phyloP scores from a whole-genome alignment of 2,888 invertebrate genomes.

The Ennomos quercinarius region DNA sequence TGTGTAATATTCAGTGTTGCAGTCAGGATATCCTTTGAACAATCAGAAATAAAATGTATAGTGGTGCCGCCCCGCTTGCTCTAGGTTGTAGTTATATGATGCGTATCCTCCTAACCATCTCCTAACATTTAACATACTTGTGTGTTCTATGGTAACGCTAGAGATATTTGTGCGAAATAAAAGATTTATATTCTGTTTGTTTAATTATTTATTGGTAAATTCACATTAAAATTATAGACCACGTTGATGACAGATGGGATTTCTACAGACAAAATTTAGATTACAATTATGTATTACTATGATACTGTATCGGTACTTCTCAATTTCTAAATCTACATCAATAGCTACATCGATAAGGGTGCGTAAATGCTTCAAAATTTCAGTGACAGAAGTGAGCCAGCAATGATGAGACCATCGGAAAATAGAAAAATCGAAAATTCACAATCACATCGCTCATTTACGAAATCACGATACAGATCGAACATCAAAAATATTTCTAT shows the following conservation, averaged over 20 bases:
- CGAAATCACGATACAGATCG: conserved; percentile 79
- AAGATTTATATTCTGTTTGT: conserved; percentile 61
- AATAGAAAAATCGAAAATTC: conserved; percentile 74
- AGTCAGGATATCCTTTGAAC: no score
- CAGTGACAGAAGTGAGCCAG: conserved; percentile 69
- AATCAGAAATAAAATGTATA: no score
- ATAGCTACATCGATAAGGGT: conserved; percentile 78
- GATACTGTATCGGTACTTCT: conserved; percentile 82
- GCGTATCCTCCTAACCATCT: no score
- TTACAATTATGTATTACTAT: conserved; percentile 70
- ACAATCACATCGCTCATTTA: conserved; percentile 71
- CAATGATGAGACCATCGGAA: conserved; percentile 68
- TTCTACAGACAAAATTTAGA: conserved; percentile 80
- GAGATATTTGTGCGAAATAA: conserved; percentile 30
- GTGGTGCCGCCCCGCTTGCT: no score
- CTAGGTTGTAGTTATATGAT: no score
- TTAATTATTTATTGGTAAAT: conserved; percentile 82
- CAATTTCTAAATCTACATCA: conserved; percentile 80
- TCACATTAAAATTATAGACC: conserved; percentile 85
- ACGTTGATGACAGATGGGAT: conserved; percentile 80
- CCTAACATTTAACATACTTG: no score
- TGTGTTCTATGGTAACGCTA: no score
- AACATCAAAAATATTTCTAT: conserved; percentile 83
- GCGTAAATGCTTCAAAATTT: conserved; percentile 82
- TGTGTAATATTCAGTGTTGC: no score